These are phyloP conservation scores for Procapra przewalskii DNA, from an alignment of 2,113 vertebrate species.

Conservation along the genomic window DNA sequence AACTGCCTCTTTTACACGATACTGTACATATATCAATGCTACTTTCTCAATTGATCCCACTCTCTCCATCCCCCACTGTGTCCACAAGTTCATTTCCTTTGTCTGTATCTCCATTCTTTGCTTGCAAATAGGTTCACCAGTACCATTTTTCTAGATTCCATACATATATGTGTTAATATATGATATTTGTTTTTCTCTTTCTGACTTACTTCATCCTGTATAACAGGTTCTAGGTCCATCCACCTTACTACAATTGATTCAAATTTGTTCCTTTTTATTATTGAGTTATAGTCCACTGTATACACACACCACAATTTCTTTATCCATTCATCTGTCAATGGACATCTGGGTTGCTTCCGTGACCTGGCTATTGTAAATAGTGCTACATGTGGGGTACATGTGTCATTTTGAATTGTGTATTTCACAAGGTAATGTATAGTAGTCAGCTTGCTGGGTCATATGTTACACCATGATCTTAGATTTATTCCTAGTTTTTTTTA, in stretches of 20 bases:
- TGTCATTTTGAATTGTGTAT: not conserved
- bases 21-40: not conserved
- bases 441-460: no score
- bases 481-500: no score
- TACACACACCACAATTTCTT: not conserved
- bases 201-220: not conserved
- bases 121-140: not conserved
- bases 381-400: not conserved
- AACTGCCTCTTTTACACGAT: not conserved
- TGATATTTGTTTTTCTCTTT: not conserved
- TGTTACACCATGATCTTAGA: no score
- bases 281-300: not conserved
- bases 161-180: not conserved
- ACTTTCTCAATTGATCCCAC: not conserved
- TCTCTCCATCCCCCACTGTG: not conserved
- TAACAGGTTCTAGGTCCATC: not conserved
- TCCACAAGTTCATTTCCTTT: not conserved
- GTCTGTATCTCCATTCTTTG: not conserved
- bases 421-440: not conserved
- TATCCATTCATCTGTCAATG: not conserved
- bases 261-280: not conserved
- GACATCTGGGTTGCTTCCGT: not conserved
- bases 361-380: not conserved
- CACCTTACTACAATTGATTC: no score
- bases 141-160: not conserved